These are phyloP conservation scores for Mormyrus iriodes DNA, from an alignment of 2,113 vertebrate genomes.

Conservation along the genomic window DNA sequence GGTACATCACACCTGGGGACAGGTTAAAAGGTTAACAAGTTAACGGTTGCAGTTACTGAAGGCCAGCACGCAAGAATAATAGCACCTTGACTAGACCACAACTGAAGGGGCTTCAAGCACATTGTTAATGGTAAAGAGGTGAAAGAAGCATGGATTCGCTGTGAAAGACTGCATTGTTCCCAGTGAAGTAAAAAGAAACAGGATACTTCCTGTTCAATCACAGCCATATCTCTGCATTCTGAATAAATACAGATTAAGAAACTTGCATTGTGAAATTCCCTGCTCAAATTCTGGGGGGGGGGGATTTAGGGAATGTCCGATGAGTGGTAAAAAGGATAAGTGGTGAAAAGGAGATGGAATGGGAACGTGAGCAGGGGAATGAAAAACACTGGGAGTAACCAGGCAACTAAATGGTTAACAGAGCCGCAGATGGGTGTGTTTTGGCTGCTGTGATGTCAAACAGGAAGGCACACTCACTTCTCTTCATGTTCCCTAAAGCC, in stretches of 20 bases:
- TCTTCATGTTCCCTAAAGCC: not conserved
- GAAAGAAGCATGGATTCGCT: not conserved
- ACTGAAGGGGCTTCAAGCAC: not conserved
- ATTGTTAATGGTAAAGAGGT: not conserved
- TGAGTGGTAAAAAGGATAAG: not conserved
- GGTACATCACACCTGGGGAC: slow-evolving; percentile 63
- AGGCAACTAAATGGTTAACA: not conserved
- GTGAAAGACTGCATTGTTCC: not conserved
- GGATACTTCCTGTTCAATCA: not conserved
- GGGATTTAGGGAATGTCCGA: not conserved
- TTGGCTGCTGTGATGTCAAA: not conserved
- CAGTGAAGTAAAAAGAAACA: not conserved
- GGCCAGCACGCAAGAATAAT: not conserved
- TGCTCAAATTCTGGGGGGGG: not conserved
- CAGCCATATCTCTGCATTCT: not conserved
- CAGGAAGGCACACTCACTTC: slow-evolving; percentile 18
- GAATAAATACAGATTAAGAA: not conserved
- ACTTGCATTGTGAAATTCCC: not conserved
- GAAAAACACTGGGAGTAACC: not conserved
- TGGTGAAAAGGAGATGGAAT: not conserved
- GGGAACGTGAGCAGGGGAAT: not conserved
- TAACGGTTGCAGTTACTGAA: no score
- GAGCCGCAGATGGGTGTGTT: not conserved
- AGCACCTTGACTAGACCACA: not conserved
- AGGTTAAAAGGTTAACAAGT: not conserved